phyloP scores from a whole-genome alignment of 1,140 invertebrate species.

The Trichomalopsis sarcophagae region DNA sequence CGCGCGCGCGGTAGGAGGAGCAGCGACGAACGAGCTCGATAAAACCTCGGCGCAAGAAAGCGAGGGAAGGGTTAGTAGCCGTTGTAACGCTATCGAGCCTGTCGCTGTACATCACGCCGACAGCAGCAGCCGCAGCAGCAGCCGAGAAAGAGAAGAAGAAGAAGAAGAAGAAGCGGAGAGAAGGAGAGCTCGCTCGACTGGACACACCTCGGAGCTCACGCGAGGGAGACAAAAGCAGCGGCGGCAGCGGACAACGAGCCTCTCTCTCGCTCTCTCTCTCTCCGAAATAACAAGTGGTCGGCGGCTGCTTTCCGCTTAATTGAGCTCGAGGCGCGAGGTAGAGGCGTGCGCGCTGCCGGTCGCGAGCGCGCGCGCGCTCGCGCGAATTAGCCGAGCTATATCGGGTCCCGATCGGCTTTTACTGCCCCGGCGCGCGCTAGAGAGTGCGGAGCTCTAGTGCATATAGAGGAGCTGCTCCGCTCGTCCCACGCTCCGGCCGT shows the following conservation, averaged over 20 bases:
- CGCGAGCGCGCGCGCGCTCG: constrained; percentile 8
- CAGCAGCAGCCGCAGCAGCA: constrained; percentile 69
- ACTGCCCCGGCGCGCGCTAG: constrained; percentile 51
- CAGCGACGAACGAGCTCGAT: constrained; percentile 13
- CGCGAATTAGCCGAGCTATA: constrained; percentile 40
- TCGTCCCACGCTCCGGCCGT: constrained; percentile 53
- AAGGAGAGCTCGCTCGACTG: not conserved
- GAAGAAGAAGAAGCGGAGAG: not conserved
- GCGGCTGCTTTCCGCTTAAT: constrained; percentile 30
- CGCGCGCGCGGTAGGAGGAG: constrained; percentile 20
- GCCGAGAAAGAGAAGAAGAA: not conserved
- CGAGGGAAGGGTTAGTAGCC: constrained; percentile 72
- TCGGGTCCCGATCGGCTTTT: constrained; percentile 52
- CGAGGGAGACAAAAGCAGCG: constrained; percentile 26
- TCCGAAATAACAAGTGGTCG: constrained; percentile 37
- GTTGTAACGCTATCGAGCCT: constrained; percentile 75
- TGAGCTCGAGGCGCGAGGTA: constrained; percentile 41
- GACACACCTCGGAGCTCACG: constrained; percentile 21
- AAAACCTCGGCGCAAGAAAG: not conserved
- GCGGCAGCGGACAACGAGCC: not conserved
- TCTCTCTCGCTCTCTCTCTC: not conserved
- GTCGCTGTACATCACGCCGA: constrained; percentile 76
- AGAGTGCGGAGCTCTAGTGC: constrained; percentile 10
- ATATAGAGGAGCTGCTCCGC: not conserved
- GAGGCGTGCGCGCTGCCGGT: constrained; percentile 18